Percentiles rank a stretch among this genome's conserved stretches.
Conservation (phyloP, 2,113 vertebrate genomes). For the Gymnarchus niloticus region DNA sequence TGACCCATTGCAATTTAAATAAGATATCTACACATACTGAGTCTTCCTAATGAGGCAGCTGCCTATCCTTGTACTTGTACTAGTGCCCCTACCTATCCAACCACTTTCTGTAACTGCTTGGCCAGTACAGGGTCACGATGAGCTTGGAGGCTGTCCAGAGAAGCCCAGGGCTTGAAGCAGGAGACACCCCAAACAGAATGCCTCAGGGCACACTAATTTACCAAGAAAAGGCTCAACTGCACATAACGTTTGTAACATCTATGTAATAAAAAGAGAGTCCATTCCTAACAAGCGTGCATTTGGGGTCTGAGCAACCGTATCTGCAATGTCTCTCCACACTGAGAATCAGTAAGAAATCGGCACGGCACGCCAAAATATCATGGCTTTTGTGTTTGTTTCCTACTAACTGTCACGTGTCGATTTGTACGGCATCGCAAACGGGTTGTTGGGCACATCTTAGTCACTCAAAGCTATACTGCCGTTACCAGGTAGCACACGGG, state of each 20-base stretch:
- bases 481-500: not conserved
- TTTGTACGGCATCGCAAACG: not conserved
- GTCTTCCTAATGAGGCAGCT: no score
- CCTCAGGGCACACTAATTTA: not conserved
- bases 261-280: not conserved
- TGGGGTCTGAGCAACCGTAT: no score
- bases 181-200: not conserved
- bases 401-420: not conserved
- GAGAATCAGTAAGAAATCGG: not conserved
- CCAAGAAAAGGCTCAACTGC: not conserved
- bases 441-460: not conserved
- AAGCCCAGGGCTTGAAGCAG: not conserved
- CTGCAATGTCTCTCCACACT: not conserved
- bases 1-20: no score
- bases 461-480: not conserved
- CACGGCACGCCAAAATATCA: not conserved
- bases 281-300: not conserved
- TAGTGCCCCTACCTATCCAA: not conserved
- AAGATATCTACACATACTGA: no score
- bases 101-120: not conserved
- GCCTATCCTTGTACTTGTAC: no score
- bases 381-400: not conserved
- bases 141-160: not conserved
- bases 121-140: not conserved
- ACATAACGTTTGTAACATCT: not conserved